These are phyloP conservation scores for Terebella lapidaria DNA, from an alignment of 2,888 invertebrate species.

Conservation along the genomic window DNA sequence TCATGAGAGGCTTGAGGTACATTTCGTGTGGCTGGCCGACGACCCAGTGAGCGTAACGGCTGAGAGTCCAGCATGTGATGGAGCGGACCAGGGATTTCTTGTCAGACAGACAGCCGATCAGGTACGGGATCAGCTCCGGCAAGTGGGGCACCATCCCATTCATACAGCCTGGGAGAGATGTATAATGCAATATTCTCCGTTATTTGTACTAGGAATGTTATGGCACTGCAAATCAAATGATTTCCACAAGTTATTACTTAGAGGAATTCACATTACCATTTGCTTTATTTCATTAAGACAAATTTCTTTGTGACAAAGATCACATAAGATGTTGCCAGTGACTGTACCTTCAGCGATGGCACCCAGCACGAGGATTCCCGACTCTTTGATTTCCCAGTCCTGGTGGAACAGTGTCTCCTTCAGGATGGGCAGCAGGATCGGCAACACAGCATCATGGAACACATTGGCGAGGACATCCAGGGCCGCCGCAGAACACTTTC, in stretches of 20 bases:
- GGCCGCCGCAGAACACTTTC: constrained; percentile 97
- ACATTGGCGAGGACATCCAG: constrained; percentile 95
- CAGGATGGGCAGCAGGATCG: constrained; percentile 88
- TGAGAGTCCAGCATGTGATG: constrained; percentile 98
- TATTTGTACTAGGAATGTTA: too few relatives aligned
- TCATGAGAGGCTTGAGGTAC: constrained; percentile 91
- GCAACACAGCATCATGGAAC: constrained; percentile 88
- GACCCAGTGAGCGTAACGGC: constrained; percentile 97
- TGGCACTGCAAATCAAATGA: too few relatives aligned
- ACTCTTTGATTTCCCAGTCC: constrained; percentile 95
- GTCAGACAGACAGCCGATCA: constrained; percentile 86
- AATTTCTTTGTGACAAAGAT: too few relatives aligned
- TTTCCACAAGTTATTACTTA: too few relatives aligned
- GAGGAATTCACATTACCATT: too few relatives aligned
- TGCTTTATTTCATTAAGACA: too few relatives aligned
- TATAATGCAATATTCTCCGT: too few relatives aligned
- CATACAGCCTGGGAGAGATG: constrained; percentile 68
- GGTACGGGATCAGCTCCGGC: constrained; percentile 90
- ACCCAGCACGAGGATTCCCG: constrained; percentile 87
- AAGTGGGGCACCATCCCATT: constrained; percentile 94
- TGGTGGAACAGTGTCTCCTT: constrained; percentile 93
- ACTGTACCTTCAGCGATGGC: constrained; percentile 71
- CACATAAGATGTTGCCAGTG: too few relatives aligned
- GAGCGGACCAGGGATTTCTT: constrained; percentile 94
- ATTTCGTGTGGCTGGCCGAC: constrained; percentile 90